phyloP scores from a whole-genome alignment of 2,113 vertebrate genomes.

The Lates calcarifer region DNA sequence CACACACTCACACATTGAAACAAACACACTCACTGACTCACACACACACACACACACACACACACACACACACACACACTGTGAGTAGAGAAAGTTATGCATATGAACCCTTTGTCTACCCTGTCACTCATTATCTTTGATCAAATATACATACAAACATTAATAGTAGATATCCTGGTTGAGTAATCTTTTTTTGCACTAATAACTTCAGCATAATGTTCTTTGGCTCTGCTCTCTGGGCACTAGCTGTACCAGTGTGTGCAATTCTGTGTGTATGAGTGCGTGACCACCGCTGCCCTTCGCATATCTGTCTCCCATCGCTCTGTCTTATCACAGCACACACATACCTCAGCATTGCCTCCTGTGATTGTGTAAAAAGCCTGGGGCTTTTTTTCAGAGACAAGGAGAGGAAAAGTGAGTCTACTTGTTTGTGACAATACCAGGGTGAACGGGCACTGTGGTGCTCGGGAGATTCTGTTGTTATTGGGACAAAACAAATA shows the following conservation, averaged over 20 bases:
- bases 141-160: slow-evolving; percentile 53
- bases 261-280: slow-evolving; percentile 36
- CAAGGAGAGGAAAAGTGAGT: slow-evolving; percentile 80
- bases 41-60: slow-evolving; percentile 40
- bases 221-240: slow-evolving; percentile 33
- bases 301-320: slow-evolving; percentile 82
- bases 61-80: slow-evolving; percentile 38
- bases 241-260: slow-evolving; percentile 30
- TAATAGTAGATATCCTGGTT: slow-evolving; percentile 40
- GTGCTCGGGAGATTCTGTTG: slow-evolving; percentile 76
- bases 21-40: too few relatives aligned
- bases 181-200: slow-evolving; percentile 26
- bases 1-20: too few relatives aligned
- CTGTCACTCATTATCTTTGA: slow-evolving; percentile 27
- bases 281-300: slow-evolving; percentile 72
- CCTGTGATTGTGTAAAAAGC: slow-evolving; percentile 84
- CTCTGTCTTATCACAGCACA: slow-evolving; percentile 79
- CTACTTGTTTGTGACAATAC: slow-evolving; percentile 78
- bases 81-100: slow-evolving; percentile 30
- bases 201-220: slow-evolving; percentile 36
- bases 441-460: slow-evolving; percentile 56
- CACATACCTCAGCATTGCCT: slow-evolving; percentile 80
- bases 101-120: slow-evolving; percentile 31
- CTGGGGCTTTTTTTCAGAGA: slow-evolving; percentile 73
- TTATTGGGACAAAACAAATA: slow-evolving; percentile 83